Percentiles rank a stretch among this genome's conserved stretches.
Conservation (phyloP, 2,113 vertebrate species). For the Tragelaphus scriptus region DNA sequence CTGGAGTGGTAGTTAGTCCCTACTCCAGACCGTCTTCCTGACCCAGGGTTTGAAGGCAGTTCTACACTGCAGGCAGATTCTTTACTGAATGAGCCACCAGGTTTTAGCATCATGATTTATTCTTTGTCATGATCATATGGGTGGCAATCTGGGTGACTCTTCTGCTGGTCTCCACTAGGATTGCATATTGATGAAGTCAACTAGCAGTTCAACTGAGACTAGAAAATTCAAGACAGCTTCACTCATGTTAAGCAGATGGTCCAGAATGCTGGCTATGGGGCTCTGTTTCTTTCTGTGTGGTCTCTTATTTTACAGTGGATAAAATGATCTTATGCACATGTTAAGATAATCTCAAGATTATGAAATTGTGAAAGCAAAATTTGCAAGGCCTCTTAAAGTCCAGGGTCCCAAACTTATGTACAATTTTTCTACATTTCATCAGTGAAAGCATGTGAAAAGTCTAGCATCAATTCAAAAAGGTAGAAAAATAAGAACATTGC, state of each 20-base stretch:
- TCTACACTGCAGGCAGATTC: too few relatives aligned
- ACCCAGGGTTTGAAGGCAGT: too few relatives aligned
- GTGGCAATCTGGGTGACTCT: neutral
- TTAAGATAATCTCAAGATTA: neutral
- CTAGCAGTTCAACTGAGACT: neutral
- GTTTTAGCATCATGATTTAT: neutral
- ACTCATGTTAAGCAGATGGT: neutral
- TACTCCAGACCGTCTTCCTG: too few relatives aligned
- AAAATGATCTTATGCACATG: too few relatives aligned
- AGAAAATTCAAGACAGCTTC: neutral
- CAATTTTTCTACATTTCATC: neutral
- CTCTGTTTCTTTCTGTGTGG: rapidly evolving
- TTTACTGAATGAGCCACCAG: too few relatives aligned
- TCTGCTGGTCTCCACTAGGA: neutral
- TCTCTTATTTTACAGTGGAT: neutral
- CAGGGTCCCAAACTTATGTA: neutral
- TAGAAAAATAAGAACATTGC: neutral
- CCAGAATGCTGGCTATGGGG: neutral
- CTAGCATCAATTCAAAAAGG: neutral
- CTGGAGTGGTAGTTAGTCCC: too few relatives aligned
- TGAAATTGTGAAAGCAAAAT: neutral
- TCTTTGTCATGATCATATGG: neutral
- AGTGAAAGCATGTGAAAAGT: neutral
- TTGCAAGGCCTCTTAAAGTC: neutral
- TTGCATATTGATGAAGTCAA: neutral